Conservation (phyloP, 1,140 invertebrate species). For the Archivesica marissinica region DNA sequence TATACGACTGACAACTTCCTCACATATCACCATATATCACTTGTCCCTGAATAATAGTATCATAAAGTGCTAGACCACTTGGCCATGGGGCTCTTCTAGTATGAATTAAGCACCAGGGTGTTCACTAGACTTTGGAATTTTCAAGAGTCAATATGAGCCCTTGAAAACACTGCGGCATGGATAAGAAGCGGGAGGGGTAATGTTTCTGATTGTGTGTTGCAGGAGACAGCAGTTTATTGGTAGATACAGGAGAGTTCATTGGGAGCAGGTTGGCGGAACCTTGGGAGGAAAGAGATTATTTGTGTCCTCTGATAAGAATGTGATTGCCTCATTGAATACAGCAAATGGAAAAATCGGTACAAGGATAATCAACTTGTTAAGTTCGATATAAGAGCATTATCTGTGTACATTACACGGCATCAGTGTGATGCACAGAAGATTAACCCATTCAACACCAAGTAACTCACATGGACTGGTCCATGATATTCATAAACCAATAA, state of each 20-base stretch:
- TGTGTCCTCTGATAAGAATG: slow-evolving; percentile 94
- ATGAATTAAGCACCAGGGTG: neutral
- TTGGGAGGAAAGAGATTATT: slow-evolving; percentile 89
- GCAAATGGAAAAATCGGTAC: slow-evolving; percentile 89
- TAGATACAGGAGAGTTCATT: slow-evolving; percentile 90
- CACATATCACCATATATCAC: too few relatives aligned
- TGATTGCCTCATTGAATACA: slow-evolving; percentile 92
- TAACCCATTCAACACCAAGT: too few relatives aligned
- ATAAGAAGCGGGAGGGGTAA: neutral
- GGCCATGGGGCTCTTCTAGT: neutral
- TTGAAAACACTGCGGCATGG: neutral
- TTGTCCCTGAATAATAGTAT: too few relatives aligned
- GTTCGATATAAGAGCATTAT: too few relatives aligned
- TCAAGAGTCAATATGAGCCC: neutral
- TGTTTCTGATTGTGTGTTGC: slow-evolving; percentile 74
- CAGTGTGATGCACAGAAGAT: too few relatives aligned
- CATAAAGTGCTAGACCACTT: neutral
- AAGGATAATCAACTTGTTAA: too few relatives aligned
- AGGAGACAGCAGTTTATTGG: slow-evolving; percentile 94
- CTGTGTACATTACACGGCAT: too few relatives aligned
- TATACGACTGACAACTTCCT: too few relatives aligned
- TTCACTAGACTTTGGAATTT: neutral
- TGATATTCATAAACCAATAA: too few relatives aligned
- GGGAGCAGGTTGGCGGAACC: slow-evolving; percentile 87
- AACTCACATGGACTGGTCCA: too few relatives aligned